These are phyloP conservation scores for Toxostoma redivivum DNA, from an alignment of 2,113 vertebrate genomes.

Conservation along the genomic window DNA sequence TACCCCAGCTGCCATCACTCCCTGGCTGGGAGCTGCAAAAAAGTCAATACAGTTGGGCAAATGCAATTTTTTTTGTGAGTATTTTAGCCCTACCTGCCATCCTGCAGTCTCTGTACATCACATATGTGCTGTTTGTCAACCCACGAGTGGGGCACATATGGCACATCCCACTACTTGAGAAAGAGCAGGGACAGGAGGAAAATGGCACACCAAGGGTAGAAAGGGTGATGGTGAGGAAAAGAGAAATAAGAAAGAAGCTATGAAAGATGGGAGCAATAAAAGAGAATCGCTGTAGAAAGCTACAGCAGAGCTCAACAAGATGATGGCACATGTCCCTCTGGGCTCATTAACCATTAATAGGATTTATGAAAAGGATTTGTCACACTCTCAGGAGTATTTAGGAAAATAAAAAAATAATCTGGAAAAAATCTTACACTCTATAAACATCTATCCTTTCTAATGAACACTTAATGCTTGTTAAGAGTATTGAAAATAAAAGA, in stretches of 20 bases:
- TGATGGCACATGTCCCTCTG: not conserved
- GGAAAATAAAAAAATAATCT: not conserved
- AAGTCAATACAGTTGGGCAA: not conserved
- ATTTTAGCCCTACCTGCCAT: not conserved
- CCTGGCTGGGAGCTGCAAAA: not conserved
- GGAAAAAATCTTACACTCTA: not conserved
- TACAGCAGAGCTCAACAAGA: not conserved
- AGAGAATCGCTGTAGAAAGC: not conserved
- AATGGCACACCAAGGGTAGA: not conserved
- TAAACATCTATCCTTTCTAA: not conserved
- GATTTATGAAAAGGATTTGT: not conserved
- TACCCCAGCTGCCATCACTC: not conserved
- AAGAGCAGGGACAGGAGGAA: not conserved
- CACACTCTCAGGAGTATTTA: not conserved
- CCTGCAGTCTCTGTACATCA: not conserved
- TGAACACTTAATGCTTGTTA: not conserved
- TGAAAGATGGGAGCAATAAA: not conserved
- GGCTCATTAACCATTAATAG: not conserved
- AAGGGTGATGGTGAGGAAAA: not conserved
- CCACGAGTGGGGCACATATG: not conserved
- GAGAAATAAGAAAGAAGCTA: not conserved
- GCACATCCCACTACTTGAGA: not conserved
- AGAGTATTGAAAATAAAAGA: not conserved
- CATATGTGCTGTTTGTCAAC: not conserved
- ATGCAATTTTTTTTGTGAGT: rapidly evolving